A percentile compares a stretch with the other conserved stretches of the same genome.
phyloP scores from a whole-genome alignment of 2,113 vertebrate genomes.

The Chaetodon trifascialis region DNA sequence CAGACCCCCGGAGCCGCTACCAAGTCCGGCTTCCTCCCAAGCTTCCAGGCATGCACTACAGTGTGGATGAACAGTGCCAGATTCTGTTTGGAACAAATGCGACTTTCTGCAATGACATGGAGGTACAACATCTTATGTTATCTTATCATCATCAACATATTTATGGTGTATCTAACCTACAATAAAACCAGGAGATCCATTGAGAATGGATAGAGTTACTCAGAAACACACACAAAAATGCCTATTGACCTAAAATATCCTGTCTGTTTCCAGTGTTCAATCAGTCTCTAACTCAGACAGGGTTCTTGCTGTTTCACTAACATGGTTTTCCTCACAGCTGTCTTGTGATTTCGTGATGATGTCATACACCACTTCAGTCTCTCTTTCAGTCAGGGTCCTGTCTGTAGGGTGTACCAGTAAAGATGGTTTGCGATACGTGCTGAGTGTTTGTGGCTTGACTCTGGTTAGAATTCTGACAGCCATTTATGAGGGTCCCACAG shows the following conservation, averaged over 20 bases:
- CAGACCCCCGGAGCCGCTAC: slow-evolving; percentile 90
- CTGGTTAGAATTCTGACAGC: not conserved
- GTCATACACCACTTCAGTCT: not conserved
- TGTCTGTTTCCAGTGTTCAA: not conserved
- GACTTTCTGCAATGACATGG: slow-evolving; percentile 97
- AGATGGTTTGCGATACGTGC: not conserved
- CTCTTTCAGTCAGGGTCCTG: not conserved
- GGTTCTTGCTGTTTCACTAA: no score
- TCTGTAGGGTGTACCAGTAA: not conserved
- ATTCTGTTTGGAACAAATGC: slow-evolving; percentile 97
- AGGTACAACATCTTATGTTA: slow-evolving; percentile 82
- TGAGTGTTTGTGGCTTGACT: not conserved
- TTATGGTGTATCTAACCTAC: no score
- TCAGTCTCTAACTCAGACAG: not conserved
- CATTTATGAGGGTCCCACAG: not conserved
- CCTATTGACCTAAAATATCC: not conserved
- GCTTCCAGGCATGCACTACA: slow-evolving; percentile 98
- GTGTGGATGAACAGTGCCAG: slow-evolving; percentile 95
- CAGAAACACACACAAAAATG: not conserved
- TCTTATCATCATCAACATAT: not conserved
- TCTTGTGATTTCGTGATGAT: not conserved
- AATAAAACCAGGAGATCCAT: not conserved
- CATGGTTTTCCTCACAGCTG: no score
- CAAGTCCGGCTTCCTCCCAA: slow-evolving; percentile 91
- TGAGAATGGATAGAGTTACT: not conserved